A percentile compares a stretch with the other conserved stretches of the same genome.
These are phyloP conservation scores for Sinocyclocheilus anshuiensis DNA, from an alignment of 2,113 vertebrate genomes.

Conservation along the genomic window DNA sequence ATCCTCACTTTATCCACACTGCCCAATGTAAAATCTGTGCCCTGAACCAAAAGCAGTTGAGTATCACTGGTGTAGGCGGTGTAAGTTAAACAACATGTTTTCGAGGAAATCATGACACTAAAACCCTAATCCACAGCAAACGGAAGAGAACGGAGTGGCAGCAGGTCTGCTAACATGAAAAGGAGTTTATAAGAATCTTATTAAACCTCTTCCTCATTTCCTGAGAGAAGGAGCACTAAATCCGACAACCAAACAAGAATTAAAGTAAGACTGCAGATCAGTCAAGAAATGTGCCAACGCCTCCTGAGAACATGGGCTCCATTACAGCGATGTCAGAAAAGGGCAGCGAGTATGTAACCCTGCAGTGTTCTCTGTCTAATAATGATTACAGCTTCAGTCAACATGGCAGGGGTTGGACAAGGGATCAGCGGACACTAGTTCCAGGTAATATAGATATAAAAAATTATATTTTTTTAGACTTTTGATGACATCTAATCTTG, in stretches of 20 bases:
- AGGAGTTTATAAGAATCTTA: not conserved
- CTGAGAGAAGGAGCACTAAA: not conserved
- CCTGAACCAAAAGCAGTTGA: too few species aligned
- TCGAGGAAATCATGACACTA: not conserved
- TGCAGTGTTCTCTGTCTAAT: not conserved
- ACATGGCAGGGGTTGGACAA: not conserved
- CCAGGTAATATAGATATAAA: not conserved
- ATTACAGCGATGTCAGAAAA: not conserved
- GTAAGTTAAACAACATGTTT: not conserved
- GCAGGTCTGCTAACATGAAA: not conserved
- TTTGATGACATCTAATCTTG: not conserved
- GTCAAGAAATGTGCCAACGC: not conserved
- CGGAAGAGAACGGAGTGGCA: not conserved
- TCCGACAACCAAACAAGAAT: not conserved
- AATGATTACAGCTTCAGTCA: not conserved
- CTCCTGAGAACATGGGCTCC: not conserved
- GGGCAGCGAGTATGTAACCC: not conserved
- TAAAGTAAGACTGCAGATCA: not conserved
- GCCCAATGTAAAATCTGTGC: not conserved
- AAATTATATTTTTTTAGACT: not conserved
- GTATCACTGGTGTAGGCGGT: not conserved
- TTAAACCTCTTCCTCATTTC: not conserved
- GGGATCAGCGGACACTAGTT: not conserved
- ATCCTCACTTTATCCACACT: not conserved
- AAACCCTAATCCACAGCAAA: not conserved